Evolutionary conservation across 2,888 invertebrate species (phyloP), one percentile per base, ranked within the genome.

Genomic region (Baccha elongata): DNA sequence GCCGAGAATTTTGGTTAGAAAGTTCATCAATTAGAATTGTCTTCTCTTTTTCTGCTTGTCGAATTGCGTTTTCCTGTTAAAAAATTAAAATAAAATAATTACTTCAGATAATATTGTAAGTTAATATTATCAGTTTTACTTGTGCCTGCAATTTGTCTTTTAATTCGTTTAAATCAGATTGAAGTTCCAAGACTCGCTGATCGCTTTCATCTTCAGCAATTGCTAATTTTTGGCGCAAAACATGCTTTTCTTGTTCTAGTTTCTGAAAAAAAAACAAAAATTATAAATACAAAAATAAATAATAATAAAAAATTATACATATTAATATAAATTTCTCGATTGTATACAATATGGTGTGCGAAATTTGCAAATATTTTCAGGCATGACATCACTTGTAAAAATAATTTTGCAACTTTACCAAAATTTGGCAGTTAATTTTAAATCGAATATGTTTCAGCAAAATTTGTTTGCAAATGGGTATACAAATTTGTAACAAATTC

Each of bases 181-280:
- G 97, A 48, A 98, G 92, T 90, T 98, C 98, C 87, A 96, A 91
- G 50, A 97, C 93, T 85, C 96, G 93, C 60, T 96, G 94, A 86
- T 98, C 98, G 89, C 96, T 96, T 90, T 98, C 98, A 29, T 96
- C 95, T 89, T 96, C 95, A 44, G 95, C 94, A 44, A 96, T 95
- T 87, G 96, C 95, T 88, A 98, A 92, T 87, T 96, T 96, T 83
- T 98, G 93, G 78, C 96, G 93, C 62, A 98, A 92, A 62, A 96
- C 93, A 91, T 98, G 96, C 87, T 97, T 95, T 91, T 98, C 98
- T 91, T 98, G 98, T 91, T 98, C 97, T 90, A 98, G 92, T 88
- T 94, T 94, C 98, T 98, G 93, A 0, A 92, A 91, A 5, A 17
- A 42, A 42, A 17, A 17, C 5, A 17, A 0, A 0, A n/a, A 13